Conservation (phyloP, 2,797 vertebrate species). For the Molossus molossus region DNA sequence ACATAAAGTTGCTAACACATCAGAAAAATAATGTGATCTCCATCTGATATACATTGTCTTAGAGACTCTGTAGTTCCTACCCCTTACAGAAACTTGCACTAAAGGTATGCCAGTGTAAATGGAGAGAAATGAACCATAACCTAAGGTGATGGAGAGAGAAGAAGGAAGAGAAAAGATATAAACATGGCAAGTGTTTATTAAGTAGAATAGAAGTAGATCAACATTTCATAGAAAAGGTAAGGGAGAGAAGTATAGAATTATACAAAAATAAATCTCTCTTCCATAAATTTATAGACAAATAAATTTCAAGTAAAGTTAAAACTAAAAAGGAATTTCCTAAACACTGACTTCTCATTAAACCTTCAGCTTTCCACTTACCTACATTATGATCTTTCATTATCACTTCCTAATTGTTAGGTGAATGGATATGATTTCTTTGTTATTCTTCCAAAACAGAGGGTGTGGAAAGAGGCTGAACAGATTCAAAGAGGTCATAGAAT, state of each 20-base stretch:
- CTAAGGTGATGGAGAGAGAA: neutral
- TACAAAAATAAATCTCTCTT: neutral
- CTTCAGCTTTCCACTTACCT: neutral
- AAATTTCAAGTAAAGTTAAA: neutral
- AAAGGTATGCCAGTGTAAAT: neutral
- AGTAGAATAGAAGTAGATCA: neutral
- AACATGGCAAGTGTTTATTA: neutral
- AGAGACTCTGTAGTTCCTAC: neutral
- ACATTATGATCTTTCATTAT: neutral
- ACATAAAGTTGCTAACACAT: neutral
- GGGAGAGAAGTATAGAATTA: neutral
- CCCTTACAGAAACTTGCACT: neutral
- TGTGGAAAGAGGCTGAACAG: neutral
- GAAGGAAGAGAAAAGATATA: neutral
- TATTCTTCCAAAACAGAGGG: neutral
- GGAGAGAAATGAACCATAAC: neutral
- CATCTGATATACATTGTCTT: neutral
- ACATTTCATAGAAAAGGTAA: neutral
- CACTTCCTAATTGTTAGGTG: slow-evolving; percentile 11
- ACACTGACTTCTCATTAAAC: neutral
- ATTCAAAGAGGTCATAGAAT: neutral
- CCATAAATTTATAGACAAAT: neutral
- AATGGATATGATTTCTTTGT: neutral
- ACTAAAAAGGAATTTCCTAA: neutral
- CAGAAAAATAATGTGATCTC: neutral